Evolutionary conservation across 2,797 vertebrate species (phyloP), one percentile per base, ranked within the genome.

Genomic region (Pangasius larnaudii): DNA sequence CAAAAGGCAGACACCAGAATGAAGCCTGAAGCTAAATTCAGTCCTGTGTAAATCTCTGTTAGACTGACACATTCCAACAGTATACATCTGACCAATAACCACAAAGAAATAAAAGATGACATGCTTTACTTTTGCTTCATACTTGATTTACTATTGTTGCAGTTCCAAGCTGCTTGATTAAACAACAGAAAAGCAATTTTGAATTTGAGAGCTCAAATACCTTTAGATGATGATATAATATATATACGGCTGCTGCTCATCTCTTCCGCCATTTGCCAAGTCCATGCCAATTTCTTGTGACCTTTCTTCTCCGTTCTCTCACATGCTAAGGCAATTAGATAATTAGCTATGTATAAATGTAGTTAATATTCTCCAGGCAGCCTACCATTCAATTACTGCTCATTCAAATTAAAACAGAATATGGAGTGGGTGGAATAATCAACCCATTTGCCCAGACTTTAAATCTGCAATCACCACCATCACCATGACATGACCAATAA

Each of bases 71-170:
- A 2, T 42, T 75, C 13, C 4, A 6, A 18, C 16, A 78, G 49
- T 3, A 18, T 11, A 42, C 11, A 27, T 42, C 11, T 42, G 58
- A 63, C 2, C 36, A 81, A 80, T 27, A 80, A 80, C 30, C 58
- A 65, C 39, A 18, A 83, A 16, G 30, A 58, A 63, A 81, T 59
- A 59, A 61, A 42, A 63, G 36, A 1, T 49, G 39, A 49, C 42
- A 11, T 65, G 11, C 27, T 83, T 83, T 46, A 80, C 53, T 51
- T 77, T 77, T 77, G 74, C 56, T 83, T 65, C 27, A 30, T 83
- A 63, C 42, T 63, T 49, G 59, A 49, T 65, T 83, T 65, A 83
- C 59, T 63, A 3, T 82, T 18, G 27, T 82, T 83, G 59, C 27
- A 49, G 80, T 49, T 65, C 39, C 59, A 65, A 65, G 80, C 42